Percentiles rank a stretch among this genome's conserved stretches.
phyloP scores from a whole-genome alignment of 2,113 vertebrate species.

The Sander vitreus region DNA sequence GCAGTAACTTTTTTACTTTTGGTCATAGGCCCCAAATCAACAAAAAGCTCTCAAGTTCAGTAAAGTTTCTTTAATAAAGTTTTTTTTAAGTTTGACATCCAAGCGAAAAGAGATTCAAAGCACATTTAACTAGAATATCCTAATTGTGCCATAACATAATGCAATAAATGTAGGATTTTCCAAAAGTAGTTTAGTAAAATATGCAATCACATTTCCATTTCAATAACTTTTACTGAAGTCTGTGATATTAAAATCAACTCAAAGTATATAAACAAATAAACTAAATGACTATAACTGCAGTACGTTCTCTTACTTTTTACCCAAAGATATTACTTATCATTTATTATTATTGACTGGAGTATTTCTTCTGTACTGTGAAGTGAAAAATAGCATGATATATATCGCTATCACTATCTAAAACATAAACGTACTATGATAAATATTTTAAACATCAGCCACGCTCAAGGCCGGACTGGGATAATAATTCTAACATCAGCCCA shows the following conservation, averaged over 20 bases:
- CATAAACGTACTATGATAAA: neutral
- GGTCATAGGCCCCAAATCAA: neutral
- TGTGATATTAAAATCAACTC: neutral
- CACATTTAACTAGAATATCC: neutral
- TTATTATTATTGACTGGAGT: neutral
- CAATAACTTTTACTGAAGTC: neutral
- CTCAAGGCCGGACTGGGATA: neutral
- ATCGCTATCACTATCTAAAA: neutral
- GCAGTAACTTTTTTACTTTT: neutral
- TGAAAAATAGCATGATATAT: neutral
- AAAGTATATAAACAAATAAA: neutral
- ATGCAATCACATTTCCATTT: neutral
- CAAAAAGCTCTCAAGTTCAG: neutral
- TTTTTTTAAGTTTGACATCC: neutral
- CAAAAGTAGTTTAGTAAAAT: neutral
- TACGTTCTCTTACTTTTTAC: no score
- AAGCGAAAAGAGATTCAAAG: neutral
- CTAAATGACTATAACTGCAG: no score
- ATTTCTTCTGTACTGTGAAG: neutral
- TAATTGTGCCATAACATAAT: neutral
- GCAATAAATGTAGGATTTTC: neutral
- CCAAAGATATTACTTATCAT: neutral
- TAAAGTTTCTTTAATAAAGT: no score
- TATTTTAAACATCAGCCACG: neutral
- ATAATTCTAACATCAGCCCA: neutral